Evolutionary conservation across 2,797 vertebrate genomes (phyloP), one percentile per base, ranked within the genome.

Genomic region (Neosalanx taihuensis): DNA sequence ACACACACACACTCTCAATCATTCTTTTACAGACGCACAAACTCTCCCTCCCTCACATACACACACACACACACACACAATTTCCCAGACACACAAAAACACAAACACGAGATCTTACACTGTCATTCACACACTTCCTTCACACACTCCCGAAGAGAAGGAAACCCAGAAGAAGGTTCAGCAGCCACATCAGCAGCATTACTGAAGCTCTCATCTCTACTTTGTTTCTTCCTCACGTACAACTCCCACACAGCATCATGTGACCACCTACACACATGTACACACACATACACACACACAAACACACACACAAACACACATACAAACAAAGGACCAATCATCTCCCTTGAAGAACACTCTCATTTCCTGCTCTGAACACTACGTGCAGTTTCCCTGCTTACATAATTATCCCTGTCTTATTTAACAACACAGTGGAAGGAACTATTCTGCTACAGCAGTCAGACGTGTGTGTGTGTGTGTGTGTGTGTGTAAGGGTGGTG

Each of bases 351-450:
- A 41, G 37, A 41, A 10, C 37, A 41, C 37, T 12, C 37, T 41
- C 37, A 13, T 41, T 41, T 41, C 9, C 10, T 10, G 3, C 37
- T 41, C 41, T 58, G 49, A 63, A 33, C 29, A 58, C 29, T 29
- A 26, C 12, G 26, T 35, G 33, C 69, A 69, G n/a, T 57, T 68
- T 73, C 60, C 59, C 58, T 59, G 67, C 51, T 53, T 7, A 53
- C 4, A n/a, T n/a, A 15, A n/a, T 53, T 53, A n/a, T 53, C 51
- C 18, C 0, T 5, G 15, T 53, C 51, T 53, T 10, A 2, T 41
- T 41, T 41, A 41, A 41, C 37, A 41, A 41, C 37, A 41, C 37
- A 13, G 10, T 41, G 10, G 37, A 41, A 10, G 37, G 18, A 53
- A 53, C 3, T 17, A 4, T 53, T 53, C 17, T 53, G 4, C 51